Evolutionary conservation across 1,140 invertebrate genomes (phyloP).

Genomic region (Mactra quadrangularis): DNA sequence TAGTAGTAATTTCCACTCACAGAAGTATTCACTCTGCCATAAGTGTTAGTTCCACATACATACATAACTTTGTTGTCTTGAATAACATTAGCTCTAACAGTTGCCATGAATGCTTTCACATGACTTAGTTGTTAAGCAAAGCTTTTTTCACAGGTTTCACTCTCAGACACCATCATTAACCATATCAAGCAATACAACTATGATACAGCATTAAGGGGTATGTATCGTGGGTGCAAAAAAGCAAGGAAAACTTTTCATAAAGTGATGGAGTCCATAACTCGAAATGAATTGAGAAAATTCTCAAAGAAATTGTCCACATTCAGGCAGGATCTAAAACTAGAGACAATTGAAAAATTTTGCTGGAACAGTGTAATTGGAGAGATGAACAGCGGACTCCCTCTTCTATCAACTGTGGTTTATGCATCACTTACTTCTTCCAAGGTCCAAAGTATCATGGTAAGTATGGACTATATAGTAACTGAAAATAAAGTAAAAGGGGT

Average conservation of each 20-base stretch:
- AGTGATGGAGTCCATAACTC: not conserved
- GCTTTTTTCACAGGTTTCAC: not conserved
- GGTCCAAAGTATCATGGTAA: constrained; percentile 29
- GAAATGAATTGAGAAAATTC: constrained; percentile 6
- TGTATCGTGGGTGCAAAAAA: not conserved
- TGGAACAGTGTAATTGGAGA: not conserved
- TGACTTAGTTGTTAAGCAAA: no score
- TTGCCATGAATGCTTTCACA: no score
- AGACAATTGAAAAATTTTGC: constrained; percentile 34
- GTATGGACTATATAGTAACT: not conserved
- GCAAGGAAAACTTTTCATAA: not conserved
- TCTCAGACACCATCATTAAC: not conserved
- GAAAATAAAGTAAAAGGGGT: not conserved
- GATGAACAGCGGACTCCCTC: not conserved
- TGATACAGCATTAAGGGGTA: not conserved
- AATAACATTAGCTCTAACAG: no score
- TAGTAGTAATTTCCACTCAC: no score
- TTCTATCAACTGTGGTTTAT: not conserved
- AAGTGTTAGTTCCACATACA: no score
- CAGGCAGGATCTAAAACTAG: constrained; percentile 6
- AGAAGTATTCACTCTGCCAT: no score
- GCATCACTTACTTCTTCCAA: not conserved
- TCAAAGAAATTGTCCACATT: constrained; percentile 18
- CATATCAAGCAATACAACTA: not conserved
- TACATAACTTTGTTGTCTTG: no score